Base-by-base conservation (phyloP, 1,140 invertebrate genomes). In the Arion vulgaris region DNA sequence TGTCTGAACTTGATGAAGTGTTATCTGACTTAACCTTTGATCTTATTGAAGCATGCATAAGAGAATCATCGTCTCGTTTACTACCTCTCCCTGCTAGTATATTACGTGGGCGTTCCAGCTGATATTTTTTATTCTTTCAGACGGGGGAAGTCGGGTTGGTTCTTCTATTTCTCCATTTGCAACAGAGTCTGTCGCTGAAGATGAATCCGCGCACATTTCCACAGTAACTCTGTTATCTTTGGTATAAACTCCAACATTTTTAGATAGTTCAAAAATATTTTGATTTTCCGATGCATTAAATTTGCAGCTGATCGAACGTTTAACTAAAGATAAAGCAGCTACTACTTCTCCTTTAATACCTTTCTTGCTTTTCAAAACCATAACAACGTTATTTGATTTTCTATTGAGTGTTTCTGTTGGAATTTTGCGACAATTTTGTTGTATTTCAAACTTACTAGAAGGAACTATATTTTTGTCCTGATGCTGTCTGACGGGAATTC, bases 61-160 rank as follows among this genome's bases (percentile, higher is more conserved):
- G 11, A 13, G 62, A 32, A 34, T 28, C 4, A 34, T 66, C 62
- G 28, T 66, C 62, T 66, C 28, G 19, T 32, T 11, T 11, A 66
- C 1, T 0, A 32, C 9, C 17, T 23, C 17, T 66, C n/a, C 62
- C 62, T 7, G 62, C 62, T 13, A 66, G 17, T 1, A 66, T 66
- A 32, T 66, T 66, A 5, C 62, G 28, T 34, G 62, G 62, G 1
- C 28, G n/a, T 32, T 11, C 9, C 62, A 32, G 17, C 17, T 66
- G 62, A 17, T 66, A 66, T 32, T 66, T 66, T 66, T 66, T 32
- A 66, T 66, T 66, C 62, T 66, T 34, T 66, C 62, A 4, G 62
- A n/a, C 19, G 32, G 28, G 32, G 62, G 62, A 28, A 34, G n/a
- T 34, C 62, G 28, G 7, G 7, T 28, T 34, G 11, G 62, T 7